phyloP scores from a whole-genome alignment of 2,113 vertebrate species.

The Dipodomys stephensi region DNA sequence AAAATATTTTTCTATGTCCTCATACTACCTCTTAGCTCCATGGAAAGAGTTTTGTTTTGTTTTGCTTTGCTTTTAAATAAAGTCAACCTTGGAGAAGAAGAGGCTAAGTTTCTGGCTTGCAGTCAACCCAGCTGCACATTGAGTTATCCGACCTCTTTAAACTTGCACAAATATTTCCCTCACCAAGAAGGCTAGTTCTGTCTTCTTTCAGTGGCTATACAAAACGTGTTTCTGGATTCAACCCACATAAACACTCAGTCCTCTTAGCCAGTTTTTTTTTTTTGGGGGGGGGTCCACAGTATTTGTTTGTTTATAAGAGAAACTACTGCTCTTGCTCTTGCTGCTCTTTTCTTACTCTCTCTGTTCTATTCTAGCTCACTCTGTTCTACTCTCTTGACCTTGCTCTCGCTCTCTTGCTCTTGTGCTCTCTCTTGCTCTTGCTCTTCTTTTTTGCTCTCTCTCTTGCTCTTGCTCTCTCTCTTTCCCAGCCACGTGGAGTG shows the following conservation, averaged over 20 bases:
- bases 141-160: constrained; percentile 4
- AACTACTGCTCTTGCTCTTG: no score
- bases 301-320: no score
- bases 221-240: not conserved
- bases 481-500: no score
- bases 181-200: not conserved
- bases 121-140: not conserved
- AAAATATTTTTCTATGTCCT: not conserved
- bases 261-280: not conserved
- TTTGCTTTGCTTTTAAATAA: not conserved
- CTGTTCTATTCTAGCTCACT: no score
- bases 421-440: no score
- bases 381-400: no score
- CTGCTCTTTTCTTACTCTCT: no score
- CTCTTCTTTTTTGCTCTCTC: no score
- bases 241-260: constrained; percentile 10
- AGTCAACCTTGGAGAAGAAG: not conserved
- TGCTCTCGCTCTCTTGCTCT: no score
- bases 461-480: no score
- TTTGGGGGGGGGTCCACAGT: no score
- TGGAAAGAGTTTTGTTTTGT: not conserved
- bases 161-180: not conserved
- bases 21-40: not conserved
- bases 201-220: not conserved
- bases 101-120: not conserved